Percentiles rank a stretch among this genome's conserved stretches.
Evolutionary conservation across 2,113 vertebrate genomes (phyloP).

Genomic region (Rhynchomys soricoides): DNA sequence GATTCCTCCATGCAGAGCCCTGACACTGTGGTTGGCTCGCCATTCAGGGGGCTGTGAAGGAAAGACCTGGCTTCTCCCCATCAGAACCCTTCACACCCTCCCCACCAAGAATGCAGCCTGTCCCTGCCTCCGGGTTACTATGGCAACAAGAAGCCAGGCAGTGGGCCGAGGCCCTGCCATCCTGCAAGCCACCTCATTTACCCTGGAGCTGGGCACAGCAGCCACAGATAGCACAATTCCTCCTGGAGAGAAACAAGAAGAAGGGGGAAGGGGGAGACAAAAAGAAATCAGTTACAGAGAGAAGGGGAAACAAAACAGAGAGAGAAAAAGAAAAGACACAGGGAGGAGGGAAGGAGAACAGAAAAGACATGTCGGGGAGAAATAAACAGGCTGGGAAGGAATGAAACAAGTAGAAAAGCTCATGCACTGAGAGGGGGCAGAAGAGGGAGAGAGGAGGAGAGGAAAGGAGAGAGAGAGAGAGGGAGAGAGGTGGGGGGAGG

Average conservation of each 20-base stretch:
- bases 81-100: slow-evolving; percentile 77
- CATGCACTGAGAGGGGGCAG: background rate
- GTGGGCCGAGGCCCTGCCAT: slow-evolving; percentile 73
- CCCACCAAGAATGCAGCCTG: slow-evolving; percentile 80
- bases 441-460: background rate
- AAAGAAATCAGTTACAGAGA: background rate
- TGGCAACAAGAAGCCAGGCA: slow-evolving; percentile 82
- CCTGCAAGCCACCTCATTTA: slow-evolving; percentile 78
- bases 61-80: slow-evolving; percentile 75
- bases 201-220: slow-evolving; percentile 12
- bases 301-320: too few relatives aligned
- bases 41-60: slow-evolving; percentile 44
- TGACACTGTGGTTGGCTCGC: background rate
- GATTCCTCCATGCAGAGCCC: background rate
- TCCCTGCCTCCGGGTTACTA: slow-evolving; percentile 81
- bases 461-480: background rate
- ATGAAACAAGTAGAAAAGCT: background rate
- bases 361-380: background rate
- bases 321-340: background rate
- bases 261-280: background rate
- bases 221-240: background rate
- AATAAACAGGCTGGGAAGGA: background rate
- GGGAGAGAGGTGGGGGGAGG: background rate
- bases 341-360: background rate
- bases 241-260: background rate